Base-by-base conservation (phyloP, 2,113 vertebrate species). In the Actinemys pallida region DNA sequence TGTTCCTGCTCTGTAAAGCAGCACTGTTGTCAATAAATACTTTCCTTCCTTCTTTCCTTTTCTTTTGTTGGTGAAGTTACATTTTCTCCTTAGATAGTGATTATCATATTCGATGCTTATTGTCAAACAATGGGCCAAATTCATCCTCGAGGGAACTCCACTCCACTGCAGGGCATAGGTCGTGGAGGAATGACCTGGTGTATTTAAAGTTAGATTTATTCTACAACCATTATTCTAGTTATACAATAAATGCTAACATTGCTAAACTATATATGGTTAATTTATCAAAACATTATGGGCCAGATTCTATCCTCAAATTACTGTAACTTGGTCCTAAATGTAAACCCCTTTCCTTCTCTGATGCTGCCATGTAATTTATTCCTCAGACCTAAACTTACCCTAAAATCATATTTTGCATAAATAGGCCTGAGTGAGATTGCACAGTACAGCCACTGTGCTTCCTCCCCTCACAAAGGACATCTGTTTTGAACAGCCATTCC, bases 71-170 rank as follows among this genome's bases (percentile, higher is more conserved):
- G 88, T 83, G 95, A 95, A 96, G 93, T 93, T 96, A 56, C 85
- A 84, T 92, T 98, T 96, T 89, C 84, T 90, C 84, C 72, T 88
- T 87, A 91, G 89, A 83, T 5, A 69, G n/a, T 56, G 93, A 3
- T 90, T 95, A 59, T 87, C 83, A 78, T 62, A 76, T 57, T 1
- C 20, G 62, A 87, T 56, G 45, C 35, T 81, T 75, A 53, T 93
- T 82, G 42, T 81, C 85, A 52, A 27, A 94, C 2, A 65, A 69
- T n/a, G 42, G 56, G 57, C 85, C 94, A 93, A 82, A 93, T 20
- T 47, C 84, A 87, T 81, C 45, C 84, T 19, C 52, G 75, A 89
- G 72, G 17, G 84, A 96, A 81, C 27, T 19, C 14, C 53, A 39
- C 52, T 14, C 78, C 35, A 76, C 69, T 90, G 22, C 8, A 50